Evolutionary conservation across 2,888 invertebrate genomes (phyloP), one percentile per base, ranked within the genome.

Genomic region (Synergus gifuensis): DNA sequence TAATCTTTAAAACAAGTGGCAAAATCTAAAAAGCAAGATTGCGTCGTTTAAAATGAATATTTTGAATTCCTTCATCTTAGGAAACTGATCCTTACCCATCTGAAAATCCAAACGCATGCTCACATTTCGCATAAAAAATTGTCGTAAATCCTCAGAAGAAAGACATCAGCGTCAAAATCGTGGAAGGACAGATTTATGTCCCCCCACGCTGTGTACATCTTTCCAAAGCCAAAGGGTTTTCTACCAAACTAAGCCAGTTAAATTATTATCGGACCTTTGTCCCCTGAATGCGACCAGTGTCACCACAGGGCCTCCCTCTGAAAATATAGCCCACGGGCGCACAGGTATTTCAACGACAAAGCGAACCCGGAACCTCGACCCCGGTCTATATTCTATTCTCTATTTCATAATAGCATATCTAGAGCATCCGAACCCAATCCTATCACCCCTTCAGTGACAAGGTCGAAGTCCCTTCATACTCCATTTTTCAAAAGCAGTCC

Each of bases 181-280:
- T 22, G 14, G 14, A 46, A 62, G 62, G 28, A 11, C 5, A 46
- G 44, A 84, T 83, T 82, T 82, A 84, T 84, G 81, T 80, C 76
- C 28, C 42, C 14, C 62, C 62, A 28, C 62, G 62, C 62, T 22
- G 62, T 22, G 28, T 62, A 14, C 22, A 62, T 12, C 62, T 62
- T 62, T 62, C 62, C 54, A 64, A 69, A 40, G 69, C 49, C 49
- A 84, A 84, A 82, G 84, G 79, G 79, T 81, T 81, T 79, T 44
- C 81, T 77, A 73, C 79, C 78, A 81, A 79, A 81, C 66, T 76
- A 79, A 81, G 83, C 82, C 83, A 84, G 83, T 86, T 83, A 83
- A 86, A 83, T 84, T 85, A 86, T 86, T 86, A 84, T 79, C 67
- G 46, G 79, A 18, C 78, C 78, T 83, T 85, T 85, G 82, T 85